A percentile compares a stretch with the other conserved stretches of the same genome.
Evolutionary conservation across 2,113 vertebrate genomes (phyloP).

Genomic region (Sigmodon hispidus): DNA sequence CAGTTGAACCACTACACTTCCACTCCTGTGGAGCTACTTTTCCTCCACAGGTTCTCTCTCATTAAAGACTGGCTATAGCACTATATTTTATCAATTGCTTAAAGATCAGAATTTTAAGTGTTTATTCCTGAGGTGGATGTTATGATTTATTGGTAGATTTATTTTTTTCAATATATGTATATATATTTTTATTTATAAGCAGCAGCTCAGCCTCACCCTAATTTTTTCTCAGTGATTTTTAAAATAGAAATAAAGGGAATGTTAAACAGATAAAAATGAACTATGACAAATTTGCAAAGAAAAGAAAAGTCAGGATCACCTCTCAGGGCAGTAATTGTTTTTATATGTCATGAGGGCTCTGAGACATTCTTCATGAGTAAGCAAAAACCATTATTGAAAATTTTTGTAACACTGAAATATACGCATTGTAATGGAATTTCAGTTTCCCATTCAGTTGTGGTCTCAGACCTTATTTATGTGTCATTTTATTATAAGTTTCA

Average conservation of each 20-base stretch:
- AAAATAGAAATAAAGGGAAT: background rate
- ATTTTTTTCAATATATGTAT: background rate
- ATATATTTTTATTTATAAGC: background rate
- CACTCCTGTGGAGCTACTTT: background rate
- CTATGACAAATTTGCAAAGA: background rate
- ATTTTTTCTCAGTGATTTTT: background rate
- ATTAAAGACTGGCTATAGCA: background rate
- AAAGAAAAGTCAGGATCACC: background rate
- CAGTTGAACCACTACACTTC: background rate
- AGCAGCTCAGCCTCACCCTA: background rate
- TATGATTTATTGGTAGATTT: background rate
- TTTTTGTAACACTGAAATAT: background rate
- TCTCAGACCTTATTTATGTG: background rate
- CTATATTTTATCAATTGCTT: background rate
- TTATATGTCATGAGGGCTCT: fast-evolving
- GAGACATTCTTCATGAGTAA: background rate
- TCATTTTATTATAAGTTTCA: background rate
- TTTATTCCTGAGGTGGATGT: background rate
- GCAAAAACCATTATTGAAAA: background rate
- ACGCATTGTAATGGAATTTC: background rate
- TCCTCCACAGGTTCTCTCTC: background rate
- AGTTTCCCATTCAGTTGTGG: background rate
- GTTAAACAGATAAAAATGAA: background rate
- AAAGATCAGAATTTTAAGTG: background rate
- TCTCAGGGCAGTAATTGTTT: fast-evolving